Conservation (phyloP, 2,888 invertebrate genomes). For the Pyrrhosoma nymphula region DNA sequence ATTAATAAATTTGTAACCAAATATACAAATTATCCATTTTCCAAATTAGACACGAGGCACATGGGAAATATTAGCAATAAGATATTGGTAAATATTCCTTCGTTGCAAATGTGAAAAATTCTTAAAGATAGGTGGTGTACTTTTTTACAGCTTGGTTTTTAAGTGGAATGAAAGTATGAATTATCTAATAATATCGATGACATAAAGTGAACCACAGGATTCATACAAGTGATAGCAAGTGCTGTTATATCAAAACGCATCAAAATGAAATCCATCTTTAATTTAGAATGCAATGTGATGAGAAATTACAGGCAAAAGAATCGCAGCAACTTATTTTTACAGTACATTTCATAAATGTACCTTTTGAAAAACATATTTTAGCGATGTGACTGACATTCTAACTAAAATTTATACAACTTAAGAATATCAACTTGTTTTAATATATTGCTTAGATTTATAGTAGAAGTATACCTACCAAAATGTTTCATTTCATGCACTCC, state of each 20-base stretch:
- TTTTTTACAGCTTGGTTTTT: slow-evolving; percentile 51
- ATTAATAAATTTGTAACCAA: neutral
- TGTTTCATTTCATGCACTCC: neutral
- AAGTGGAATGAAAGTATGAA: slow-evolving; percentile 52
- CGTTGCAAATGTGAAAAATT: slow-evolving; percentile 11
- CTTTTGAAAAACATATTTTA: slow-evolving; percentile 62
- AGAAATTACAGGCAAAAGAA: slow-evolving; percentile 44
- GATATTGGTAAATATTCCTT: slow-evolving; percentile 46
- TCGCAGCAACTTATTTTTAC: slow-evolving; percentile 57
- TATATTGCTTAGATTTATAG: slow-evolving; percentile 55
- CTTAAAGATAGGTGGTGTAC: neutral
- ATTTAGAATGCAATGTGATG: slow-evolving; percentile 62
- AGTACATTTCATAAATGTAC: slow-evolving; percentile 67
- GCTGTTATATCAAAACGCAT: slow-evolving; percentile 55
- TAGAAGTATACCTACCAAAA: neutral
- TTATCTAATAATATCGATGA: slow-evolving; percentile 28
- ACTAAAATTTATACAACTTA: slow-evolving; percentile 58
- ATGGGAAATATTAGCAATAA: slow-evolving; percentile 52
- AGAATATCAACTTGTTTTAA: slow-evolving; percentile 64
- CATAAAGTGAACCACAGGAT: slow-evolving; percentile 44
- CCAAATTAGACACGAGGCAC: slow-evolving; percentile 2
- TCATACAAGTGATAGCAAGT: slow-evolving; percentile 66
- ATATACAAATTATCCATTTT: neutral
- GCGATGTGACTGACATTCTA: slow-evolving; percentile 58
- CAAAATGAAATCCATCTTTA: slow-evolving; percentile 53